Percentiles rank a stretch among this genome's conserved stretches.
Evolutionary conservation across 2,888 invertebrate genomes (phyloP).

Genomic region (Acleris cristana): DNA sequence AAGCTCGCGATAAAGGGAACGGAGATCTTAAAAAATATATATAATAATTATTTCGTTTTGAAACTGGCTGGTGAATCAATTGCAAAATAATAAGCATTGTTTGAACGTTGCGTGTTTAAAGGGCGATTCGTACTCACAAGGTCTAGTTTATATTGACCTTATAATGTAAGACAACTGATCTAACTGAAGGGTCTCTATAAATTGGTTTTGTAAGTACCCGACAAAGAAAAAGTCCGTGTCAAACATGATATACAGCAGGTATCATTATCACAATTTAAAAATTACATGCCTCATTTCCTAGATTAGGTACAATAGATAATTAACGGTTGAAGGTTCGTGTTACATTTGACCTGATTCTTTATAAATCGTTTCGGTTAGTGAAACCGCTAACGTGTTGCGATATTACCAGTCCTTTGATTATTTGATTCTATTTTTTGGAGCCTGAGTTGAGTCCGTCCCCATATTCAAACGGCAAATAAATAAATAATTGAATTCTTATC

Average conservation of each 20-base stretch:
- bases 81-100: constrained; percentile 51
- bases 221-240: constrained; percentile 44
- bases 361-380: constrained; percentile 8
- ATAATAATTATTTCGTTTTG: constrained; percentile 41
- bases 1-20: constrained; percentile 33
- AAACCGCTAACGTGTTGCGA: background rate
- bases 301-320: constrained; percentile 47
- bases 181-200: constrained; percentile 22
- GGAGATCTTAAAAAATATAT: constrained; percentile 12
- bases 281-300: constrained; percentile 47
- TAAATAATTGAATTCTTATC: too few relatives aligned
- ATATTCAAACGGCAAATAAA: too few relatives aligned
- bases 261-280: constrained; percentile 52
- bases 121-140: constrained; percentile 46
- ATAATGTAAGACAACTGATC: background rate
- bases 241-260: constrained; percentile 48
- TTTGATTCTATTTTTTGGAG: too few relatives aligned
- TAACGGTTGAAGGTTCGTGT: constrained; percentile 41
- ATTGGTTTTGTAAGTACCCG: constrained; percentile 24
- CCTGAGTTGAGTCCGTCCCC: too few relatives aligned
- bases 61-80: constrained; percentile 54
- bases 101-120: constrained; percentile 55
- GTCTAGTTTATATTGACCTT: constrained; percentile 19
- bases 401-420: too few relatives aligned
- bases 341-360: constrained; percentile 20